phyloP scores from a whole-genome alignment of 2,113 vertebrate genomes.

The Zosterops japonicus region DNA sequence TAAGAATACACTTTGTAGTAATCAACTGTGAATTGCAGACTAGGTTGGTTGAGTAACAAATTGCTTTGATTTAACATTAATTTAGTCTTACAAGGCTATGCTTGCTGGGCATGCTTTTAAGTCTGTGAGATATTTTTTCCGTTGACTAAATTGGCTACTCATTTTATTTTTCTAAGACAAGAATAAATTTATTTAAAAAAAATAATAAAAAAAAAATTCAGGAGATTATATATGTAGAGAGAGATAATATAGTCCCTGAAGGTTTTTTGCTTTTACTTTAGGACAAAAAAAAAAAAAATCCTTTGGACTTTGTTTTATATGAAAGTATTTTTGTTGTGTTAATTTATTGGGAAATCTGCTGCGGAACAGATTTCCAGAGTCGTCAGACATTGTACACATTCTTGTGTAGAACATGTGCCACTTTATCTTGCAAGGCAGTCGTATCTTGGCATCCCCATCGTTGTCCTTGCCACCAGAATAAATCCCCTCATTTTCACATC shows the following conservation, averaged over 20 bases:
- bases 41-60: conserved; percentile 70
- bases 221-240: conserved; percentile 70
- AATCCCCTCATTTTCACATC: neutral
- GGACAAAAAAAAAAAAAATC: neutral
- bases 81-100: conserved; percentile 76
- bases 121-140: conserved; percentile 75
- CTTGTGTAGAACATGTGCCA: conserved; percentile 57
- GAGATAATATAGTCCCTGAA: conserved; percentile 66
- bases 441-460: conserved; percentile 17
- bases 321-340: conserved; percentile 68
- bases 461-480: neutral
- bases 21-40: conserved; percentile 78
- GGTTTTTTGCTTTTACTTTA: conserved; percentile 66
- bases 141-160: conserved; percentile 68
- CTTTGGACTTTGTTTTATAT: conserved; percentile 70
- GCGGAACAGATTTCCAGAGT: conserved; percentile 50
- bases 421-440: conserved; percentile 49
- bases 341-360: conserved; percentile 77
- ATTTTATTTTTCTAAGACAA: conserved; percentile 77
- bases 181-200: conserved; percentile 74
- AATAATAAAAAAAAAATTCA: conserved; percentile 12
- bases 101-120: conserved; percentile 79
- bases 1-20: conserved; percentile 74
- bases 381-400: conserved; percentile 41
- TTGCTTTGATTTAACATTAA: conserved; percentile 66